Evolutionary conservation across 2,113 vertebrate genomes (phyloP), one percentile per base, ranked within the genome.

Genomic region (Rhea pennata): DNA sequence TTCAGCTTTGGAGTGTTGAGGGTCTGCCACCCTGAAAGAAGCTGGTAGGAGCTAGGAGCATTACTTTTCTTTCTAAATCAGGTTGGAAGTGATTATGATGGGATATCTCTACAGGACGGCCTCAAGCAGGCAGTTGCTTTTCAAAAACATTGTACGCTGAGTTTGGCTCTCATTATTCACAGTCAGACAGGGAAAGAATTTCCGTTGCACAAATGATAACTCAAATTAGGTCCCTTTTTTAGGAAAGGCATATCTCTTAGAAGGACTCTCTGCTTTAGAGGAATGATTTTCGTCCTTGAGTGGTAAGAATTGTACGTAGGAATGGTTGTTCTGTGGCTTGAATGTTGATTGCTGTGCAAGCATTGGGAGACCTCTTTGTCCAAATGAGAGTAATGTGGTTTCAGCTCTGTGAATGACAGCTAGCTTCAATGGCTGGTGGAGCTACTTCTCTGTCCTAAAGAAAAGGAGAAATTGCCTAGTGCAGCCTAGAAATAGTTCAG

Each of bases 71-170:
- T 3, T 36, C 13, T n/a, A 24, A 10, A 7, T 51, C 54, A 12
- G 36, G 64, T 13, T 3, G 3, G 44, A 44, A 26, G 73, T 6
- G 16, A 5, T 53, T 8, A 11, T 14, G 23, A 24, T 2, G 46
- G 2, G 39, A 39, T 10, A 15, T 23, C 48, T 1, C 2, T 24
- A 75, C 53, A 14, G 27, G n/a, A 29, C 31, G 19, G 44, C 24
- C 54, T 15, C 5, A 0, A 26, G 9, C 27, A 6, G 31, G 48
- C 4, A 1, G 8, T 73, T 44, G 39, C 21, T 26, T 36, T 44
- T 0, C 3, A 15, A 9, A 21, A 7, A 4, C 26, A 1, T 11
- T 12, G 26, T 20, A 11, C 6, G 0, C 46, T 64, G 39, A 4
- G 33, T 40, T 58, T 12, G 9, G 44, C 21, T 67, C 62, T 62